These are phyloP conservation scores for Aselliscus stoliczkanus DNA, from an alignment of 2,797 vertebrate genomes.

Conservation along the genomic window DNA sequence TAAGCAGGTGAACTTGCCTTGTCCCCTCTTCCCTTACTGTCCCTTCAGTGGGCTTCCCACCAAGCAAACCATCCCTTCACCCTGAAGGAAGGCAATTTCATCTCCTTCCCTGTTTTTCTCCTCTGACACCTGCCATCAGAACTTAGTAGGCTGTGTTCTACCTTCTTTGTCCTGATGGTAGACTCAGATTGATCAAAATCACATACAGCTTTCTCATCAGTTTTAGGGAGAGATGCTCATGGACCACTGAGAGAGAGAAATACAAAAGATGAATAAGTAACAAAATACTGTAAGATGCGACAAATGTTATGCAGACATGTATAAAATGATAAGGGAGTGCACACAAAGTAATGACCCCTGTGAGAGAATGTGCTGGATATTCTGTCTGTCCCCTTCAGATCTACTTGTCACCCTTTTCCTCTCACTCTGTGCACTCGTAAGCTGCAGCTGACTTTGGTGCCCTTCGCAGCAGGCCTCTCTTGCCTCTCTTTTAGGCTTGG, in stretches of 20 bases:
- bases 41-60: background rate
- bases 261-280: background rate
- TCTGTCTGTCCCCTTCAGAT: background rate
- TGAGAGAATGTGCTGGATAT: background rate
- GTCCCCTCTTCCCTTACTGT: background rate
- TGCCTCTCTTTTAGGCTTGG: background rate
- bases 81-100: background rate
- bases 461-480: background rate
- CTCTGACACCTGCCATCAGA: background rate
- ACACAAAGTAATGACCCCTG: background rate
- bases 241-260: background rate
- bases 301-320: background rate
- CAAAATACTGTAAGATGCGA: background rate
- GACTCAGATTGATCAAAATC: background rate
- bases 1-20: background rate
- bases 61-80: background rate
- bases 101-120: background rate
- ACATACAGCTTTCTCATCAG: background rate
- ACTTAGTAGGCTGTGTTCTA: background rate
- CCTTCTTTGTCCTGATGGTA: background rate
- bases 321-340: background rate
- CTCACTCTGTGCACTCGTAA: background rate
- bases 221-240: background rate
- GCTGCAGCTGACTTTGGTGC: background rate
- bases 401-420: background rate